Evolutionary conservation across 2,797 vertebrate species (phyloP).

Genomic region (Xenopus petersii): DNA sequence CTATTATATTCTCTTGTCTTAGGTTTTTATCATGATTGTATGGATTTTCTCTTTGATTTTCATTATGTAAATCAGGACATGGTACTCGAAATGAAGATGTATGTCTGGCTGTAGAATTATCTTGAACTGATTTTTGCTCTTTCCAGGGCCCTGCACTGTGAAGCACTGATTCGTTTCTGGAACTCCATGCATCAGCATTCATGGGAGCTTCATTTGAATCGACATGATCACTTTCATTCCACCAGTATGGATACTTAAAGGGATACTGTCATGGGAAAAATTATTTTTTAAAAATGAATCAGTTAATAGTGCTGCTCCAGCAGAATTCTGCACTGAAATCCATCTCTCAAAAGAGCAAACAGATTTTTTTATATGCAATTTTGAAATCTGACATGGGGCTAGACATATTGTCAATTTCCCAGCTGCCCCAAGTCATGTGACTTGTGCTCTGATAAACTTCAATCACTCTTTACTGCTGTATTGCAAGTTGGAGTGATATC

Average conservation of each 20-base stretch:
- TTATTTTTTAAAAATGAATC: too few species aligned
- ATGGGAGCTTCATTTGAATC: slow-evolving; percentile 59
- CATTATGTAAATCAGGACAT: slow-evolving; percentile 49
- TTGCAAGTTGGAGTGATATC: too few species aligned
- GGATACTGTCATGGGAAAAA: too few species aligned
- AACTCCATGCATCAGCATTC: slow-evolving; percentile 68
- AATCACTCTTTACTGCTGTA: too few species aligned
- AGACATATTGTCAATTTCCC: too few species aligned
- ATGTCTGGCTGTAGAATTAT: slow-evolving; percentile 58
- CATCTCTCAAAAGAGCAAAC: too few species aligned
- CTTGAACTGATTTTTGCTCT: slow-evolving; percentile 55
- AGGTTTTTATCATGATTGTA: slow-evolving; percentile 53
- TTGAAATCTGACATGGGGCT: too few species aligned
- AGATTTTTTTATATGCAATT: too few species aligned
- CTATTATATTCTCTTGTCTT: slow-evolving; percentile 56
- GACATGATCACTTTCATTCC: slow-evolving; percentile 79
- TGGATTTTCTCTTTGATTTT: slow-evolving; percentile 57
- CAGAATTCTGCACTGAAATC: too few species aligned
- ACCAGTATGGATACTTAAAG: slow-evolving; percentile 73
- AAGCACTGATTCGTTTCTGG: slow-evolving; percentile 66
- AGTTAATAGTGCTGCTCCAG: too few species aligned
- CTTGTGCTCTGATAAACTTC: too few species aligned
- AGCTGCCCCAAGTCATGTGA: too few species aligned
- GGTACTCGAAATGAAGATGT: slow-evolving; percentile 60
- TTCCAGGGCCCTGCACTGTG: slow-evolving; percentile 71